Evolutionary conservation across 1,140 invertebrate species (phyloP).

Genomic region (Laodelphax striatellus): DNA sequence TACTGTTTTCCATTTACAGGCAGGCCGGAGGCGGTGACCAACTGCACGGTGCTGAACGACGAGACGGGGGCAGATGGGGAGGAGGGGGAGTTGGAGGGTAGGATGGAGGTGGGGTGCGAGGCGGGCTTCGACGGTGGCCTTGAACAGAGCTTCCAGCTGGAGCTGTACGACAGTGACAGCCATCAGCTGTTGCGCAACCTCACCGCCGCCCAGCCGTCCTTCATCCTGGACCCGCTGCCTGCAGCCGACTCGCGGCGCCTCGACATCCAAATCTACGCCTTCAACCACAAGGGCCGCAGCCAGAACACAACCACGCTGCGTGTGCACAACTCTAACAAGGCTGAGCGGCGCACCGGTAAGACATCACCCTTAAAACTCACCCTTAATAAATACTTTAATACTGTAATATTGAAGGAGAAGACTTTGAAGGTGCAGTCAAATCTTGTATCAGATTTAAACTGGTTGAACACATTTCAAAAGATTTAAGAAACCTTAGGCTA

Average conservation of each 20-base stretch:
- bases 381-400: too few relatives aligned
- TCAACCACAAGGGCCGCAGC: conserved; percentile 57
- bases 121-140: conserved; percentile 58
- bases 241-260: conserved; percentile 53
- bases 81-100: conserved; percentile 16
- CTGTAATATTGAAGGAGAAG: too few relatives aligned
- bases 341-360: conserved; percentile 63
- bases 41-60: conserved; percentile 64
- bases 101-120: conserved; percentile 41
- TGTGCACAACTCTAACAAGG: conserved; percentile 59
- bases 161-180: conserved; percentile 46
- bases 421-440: too few relatives aligned
- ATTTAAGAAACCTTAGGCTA: too few relatives aligned
- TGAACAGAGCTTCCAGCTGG: conserved; percentile 60
- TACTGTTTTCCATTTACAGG: too few relatives aligned
- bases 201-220: conserved; percentile 46
- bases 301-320: conserved; percentile 48
- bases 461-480: too few relatives aligned
- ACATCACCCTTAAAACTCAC: too few relatives aligned
- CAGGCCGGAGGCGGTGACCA: conserved; percentile 44
- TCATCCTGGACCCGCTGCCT: conserved; percentile 49
- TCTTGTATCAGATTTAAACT: too few relatives aligned
- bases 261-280: conserved; percentile 53
- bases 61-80: conserved; percentile 35
- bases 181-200: conserved; percentile 41